A percentile compares a stretch with the other conserved stretches of the same genome.
Conservation (phyloP, 64 coral and sea anemone species). For the Catalaphyllia jardinei region DNA sequence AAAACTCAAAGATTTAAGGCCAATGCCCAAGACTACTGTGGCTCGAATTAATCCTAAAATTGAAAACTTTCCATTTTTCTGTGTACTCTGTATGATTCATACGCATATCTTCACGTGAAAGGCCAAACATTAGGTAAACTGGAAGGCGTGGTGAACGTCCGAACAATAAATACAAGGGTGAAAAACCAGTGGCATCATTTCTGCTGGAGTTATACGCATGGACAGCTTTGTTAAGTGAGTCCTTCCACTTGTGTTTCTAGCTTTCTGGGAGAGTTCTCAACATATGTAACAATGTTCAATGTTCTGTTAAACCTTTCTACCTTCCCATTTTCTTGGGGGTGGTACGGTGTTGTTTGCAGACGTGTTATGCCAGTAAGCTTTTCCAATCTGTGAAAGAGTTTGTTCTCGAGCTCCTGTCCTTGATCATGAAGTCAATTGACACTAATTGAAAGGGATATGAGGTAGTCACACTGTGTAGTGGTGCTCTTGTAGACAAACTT, state of each 20-base stretch:
- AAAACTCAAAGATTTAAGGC: too few species aligned
- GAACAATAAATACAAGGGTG: conserved; percentile 25
- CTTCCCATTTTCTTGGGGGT: conserved; percentile 10
- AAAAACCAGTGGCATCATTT: conserved; percentile 34
- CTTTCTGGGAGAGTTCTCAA: conserved; percentile 38
- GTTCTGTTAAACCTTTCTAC: conserved; percentile 45
- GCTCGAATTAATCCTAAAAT: too few species aligned
- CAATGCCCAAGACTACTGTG: too few species aligned
- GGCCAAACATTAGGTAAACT: conserved; percentile 6
- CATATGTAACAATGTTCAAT: conserved; percentile 22
- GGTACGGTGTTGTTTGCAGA: conserved; percentile 27
- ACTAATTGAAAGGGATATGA: neutral
- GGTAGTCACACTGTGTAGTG: conserved; percentile 3
- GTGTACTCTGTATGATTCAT: conserved; percentile 28
- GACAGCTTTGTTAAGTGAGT: neutral
- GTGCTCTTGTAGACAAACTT: neutral
- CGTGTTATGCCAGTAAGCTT: neutral
- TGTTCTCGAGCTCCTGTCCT: conserved; percentile 5
- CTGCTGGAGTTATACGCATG: conserved; percentile 33
- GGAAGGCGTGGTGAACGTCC: conserved; percentile 2
- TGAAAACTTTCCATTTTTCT: conserved; percentile 27
- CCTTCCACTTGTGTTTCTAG: conserved; percentile 48
- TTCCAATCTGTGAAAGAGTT: conserved; percentile 10
- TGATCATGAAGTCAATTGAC: conserved; percentile 10
- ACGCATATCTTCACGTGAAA: neutral